Base-by-base conservation (phyloP, 2,113 vertebrate species). In the Aleadryas rufinucha region DNA sequence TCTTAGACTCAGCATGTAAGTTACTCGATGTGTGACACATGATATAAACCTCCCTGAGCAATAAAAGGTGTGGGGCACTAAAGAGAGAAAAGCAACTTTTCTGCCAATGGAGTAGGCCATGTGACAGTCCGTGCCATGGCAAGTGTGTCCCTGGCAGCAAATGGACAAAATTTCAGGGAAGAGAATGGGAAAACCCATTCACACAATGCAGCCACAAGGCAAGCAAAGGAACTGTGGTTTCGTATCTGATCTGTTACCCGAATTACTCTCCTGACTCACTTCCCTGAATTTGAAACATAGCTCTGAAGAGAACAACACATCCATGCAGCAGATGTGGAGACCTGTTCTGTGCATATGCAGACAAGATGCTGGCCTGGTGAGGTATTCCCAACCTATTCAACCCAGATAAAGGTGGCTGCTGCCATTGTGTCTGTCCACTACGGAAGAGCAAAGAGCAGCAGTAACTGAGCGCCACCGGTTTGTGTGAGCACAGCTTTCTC, bases 181-280 rank as follows among this genome's bases (percentile, higher is more conserved):
- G 39, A 23, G 9, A 74, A 64, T 9, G 49, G 30, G 20, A 75
- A 52, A 87, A 68, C 7, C 0, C 2, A 79, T 28, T 33, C 31
- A 56, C 0, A 0, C 33, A 47, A 37, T 13, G 21, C 31, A 76
- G 47, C 18, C 35, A 76, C 63, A 59, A 47, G 1, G 24, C n/a
- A 75, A 1, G 5, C 33, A 63, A 31, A 74, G 33, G 30, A 66
- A 47, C 5, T 24, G 13, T 17, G 72, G 33, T 18, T 59, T 50
- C 8, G 20, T 74, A 27, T 30, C 59, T 72, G 41, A 33, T 26
- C 30, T 77, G 22, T 13, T 56, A 70, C 14, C 74, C 49, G 54
- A 12, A 80, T 56, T 82, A 71, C 44, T 52, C 59, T 68, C 44
- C 22, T 47, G 31, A 93, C 56, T 30, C 57, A 41, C 42, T 30